A percentile compares a stretch with the other conserved stretches of the same genome.
These are phyloP conservation scores for Aptenodytes patagonicus DNA, from an alignment of 2,113 vertebrate species.

Conservation along the genomic window DNA sequence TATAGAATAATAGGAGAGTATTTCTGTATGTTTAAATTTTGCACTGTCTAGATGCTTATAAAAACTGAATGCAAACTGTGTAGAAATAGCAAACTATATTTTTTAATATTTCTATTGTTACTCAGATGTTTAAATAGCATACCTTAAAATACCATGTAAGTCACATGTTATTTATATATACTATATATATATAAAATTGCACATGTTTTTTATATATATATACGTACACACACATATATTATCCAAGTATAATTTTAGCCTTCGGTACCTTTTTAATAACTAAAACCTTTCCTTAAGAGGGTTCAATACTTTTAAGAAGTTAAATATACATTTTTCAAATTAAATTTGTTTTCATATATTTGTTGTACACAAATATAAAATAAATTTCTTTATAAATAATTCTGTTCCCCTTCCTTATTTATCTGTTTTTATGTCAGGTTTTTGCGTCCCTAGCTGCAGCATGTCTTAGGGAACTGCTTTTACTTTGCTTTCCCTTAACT, in stretches of 20 bases:
- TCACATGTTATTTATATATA: slow-evolving; percentile 37
- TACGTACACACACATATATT: slow-evolving; percentile 14
- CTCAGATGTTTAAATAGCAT: slow-evolving; percentile 55
- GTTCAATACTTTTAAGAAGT: slow-evolving; percentile 69
- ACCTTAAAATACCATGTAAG: slow-evolving; percentile 34
- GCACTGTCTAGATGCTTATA: slow-evolving; percentile 57
- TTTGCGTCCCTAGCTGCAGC: not conserved
- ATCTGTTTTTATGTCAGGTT: not conserved
- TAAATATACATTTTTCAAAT: slow-evolving; percentile 62
- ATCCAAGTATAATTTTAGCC: slow-evolving; percentile 62
- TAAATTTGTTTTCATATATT: slow-evolving; percentile 71
- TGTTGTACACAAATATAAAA: slow-evolving; percentile 74
- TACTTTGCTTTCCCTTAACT: not conserved
- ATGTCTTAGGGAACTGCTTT: not conserved
- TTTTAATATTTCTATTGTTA: slow-evolving; percentile 47
- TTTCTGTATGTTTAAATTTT: slow-evolving; percentile 59
- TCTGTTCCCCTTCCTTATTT: not conserved
- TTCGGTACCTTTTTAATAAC: slow-evolving; percentile 70
- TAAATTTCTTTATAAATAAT: slow-evolving; percentile 75
- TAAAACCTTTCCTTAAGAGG: slow-evolving; percentile 52
- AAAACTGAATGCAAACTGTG: slow-evolving; percentile 48
- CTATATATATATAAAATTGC: slow-evolving; percentile 52
- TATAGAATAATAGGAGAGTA: not conserved
- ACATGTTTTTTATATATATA: slow-evolving; percentile 52
- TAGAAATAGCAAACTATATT: slow-evolving; percentile 55